Base-by-base conservation (phyloP, 2,888 invertebrate species). In the Adineta ricciae region DNA sequence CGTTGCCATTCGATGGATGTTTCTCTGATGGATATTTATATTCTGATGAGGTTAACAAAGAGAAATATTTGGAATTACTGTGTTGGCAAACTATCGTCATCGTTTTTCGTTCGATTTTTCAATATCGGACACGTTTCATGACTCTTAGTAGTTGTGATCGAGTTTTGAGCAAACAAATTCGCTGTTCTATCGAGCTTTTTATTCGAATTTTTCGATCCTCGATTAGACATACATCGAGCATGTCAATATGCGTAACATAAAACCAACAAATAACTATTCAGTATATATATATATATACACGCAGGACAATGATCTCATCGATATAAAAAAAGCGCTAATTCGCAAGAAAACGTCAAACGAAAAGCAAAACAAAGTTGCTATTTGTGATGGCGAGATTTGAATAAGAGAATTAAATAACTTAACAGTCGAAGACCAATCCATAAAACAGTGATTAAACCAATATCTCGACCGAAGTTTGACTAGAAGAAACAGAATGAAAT, bases 381-480 rank as follows among this genome's bases (percentile, higher is more conserved):
- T 52, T 83, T 56, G 36, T 38, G 36, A 78, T 38, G 50, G 83
- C 78, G 82, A 54, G 82, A 50, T 84, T 84, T 85, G 27, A 82
- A 32, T 14, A 54, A 32, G 36, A 85, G 49, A 14, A 84, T 54
- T 19, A 84, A 46, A 56, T 50, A 85, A 2, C 73, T 83, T 21
- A 85, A 52, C 19, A 78, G 16, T 8, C 85, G 46, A 73, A 85
- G 78, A 52, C 36, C 84, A 32, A 85, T 73, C 32, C 83, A 46
- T 46, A 85, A 50, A 9, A 41, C 54, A 32, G 24, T 16, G 24
- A 85, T 54, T 21, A 83, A 52, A 24, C 72, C 78, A 41, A 85
- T 83, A 84, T 85, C 83, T 36, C 83, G 52, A 24, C 54, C 78
- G 56, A 78, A 78, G 54, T 85, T 36, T 21, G 83, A 83, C 85